Evolutionary conservation across 2,797 vertebrate genomes (phyloP).

Genomic region (Esox masquinongy): DNA sequence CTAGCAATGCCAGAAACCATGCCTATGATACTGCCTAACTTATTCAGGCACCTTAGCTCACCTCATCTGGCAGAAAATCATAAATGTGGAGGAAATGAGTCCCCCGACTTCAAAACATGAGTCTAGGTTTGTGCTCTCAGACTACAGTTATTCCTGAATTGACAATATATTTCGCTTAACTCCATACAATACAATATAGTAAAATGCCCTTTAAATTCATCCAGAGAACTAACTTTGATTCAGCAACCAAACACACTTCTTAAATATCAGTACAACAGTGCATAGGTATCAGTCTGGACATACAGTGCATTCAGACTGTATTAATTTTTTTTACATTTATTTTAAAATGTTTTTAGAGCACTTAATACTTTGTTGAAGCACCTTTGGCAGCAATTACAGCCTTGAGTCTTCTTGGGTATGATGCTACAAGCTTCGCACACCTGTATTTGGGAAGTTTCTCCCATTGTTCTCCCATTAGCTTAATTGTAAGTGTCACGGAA

Average conservation of each 20-base stretch:
- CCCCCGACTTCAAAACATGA: neutral
- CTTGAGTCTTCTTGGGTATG: too few species aligned
- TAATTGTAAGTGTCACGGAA: too few species aligned
- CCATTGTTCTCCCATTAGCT: too few species aligned
- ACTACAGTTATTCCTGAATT: neutral
- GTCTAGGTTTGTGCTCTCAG: conserved; percentile 6
- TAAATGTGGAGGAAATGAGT: neutral
- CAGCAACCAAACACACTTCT: neutral
- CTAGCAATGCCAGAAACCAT: conserved; percentile 13
- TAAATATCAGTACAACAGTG: conserved; percentile 5
- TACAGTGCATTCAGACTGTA: neutral
- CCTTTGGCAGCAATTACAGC: too few species aligned
- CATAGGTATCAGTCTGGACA: neutral
- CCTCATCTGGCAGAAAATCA: neutral
- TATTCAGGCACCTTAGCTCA: neutral
- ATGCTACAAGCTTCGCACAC: too few species aligned
- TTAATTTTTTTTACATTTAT: too few species aligned
- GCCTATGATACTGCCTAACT: conserved; percentile 8
- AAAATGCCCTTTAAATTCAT: neutral
- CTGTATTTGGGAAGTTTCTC: neutral
- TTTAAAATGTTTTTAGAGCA: neutral
- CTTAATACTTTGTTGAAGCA: too few species aligned
- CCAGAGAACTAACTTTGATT: neutral
- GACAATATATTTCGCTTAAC: neutral
- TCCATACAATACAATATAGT: neutral